These are phyloP conservation scores for Mamestra brassicae DNA, from an alignment of 2,888 invertebrate genomes.

Conservation along the genomic window DNA sequence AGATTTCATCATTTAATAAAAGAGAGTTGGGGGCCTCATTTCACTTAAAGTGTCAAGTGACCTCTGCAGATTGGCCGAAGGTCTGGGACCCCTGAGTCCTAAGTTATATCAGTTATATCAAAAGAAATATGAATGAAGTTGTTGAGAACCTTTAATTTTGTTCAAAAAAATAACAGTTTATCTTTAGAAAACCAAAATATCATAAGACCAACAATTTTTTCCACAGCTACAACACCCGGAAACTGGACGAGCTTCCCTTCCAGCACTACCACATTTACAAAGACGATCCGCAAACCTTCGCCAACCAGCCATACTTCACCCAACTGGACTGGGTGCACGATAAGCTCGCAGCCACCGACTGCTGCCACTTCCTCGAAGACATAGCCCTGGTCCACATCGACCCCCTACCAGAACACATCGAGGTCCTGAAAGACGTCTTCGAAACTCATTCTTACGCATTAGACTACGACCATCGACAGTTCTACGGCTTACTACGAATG, in stretches of 20 bases:
- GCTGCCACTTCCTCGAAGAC: slow-evolving; percentile 95
- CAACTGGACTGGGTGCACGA: slow-evolving; percentile 95
- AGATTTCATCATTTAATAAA: too few species aligned
- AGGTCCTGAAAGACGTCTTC: slow-evolving; percentile 93
- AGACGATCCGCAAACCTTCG: slow-evolving; percentile 90
- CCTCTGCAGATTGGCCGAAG: too few species aligned
- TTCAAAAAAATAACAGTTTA: too few species aligned
- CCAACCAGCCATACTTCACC: slow-evolving; percentile 93
- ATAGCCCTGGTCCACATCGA: slow-evolving; percentile 91
- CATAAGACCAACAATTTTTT: neutral
- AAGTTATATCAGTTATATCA: too few species aligned
- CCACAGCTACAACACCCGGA: slow-evolving; percentile 94
- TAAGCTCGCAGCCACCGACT: slow-evolving; percentile 95
- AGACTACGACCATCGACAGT: slow-evolving; percentile 95
- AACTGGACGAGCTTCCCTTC: slow-evolving; percentile 95
- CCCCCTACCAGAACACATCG: slow-evolving; percentile 88
- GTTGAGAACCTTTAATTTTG: too few species aligned
- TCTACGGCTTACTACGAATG: slow-evolving; percentile 92
- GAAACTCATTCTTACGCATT: slow-evolving; percentile 93
- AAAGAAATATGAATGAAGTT: too few species aligned
- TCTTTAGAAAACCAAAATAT: neutral
- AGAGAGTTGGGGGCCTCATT: too few species aligned
- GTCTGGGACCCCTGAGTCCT: too few species aligned
- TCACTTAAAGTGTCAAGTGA: too few species aligned
- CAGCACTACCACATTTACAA: slow-evolving; percentile 92